phyloP scores from a whole-genome alignment of 2,113 vertebrate genomes.

The Odontophorus gujanensis region DNA sequence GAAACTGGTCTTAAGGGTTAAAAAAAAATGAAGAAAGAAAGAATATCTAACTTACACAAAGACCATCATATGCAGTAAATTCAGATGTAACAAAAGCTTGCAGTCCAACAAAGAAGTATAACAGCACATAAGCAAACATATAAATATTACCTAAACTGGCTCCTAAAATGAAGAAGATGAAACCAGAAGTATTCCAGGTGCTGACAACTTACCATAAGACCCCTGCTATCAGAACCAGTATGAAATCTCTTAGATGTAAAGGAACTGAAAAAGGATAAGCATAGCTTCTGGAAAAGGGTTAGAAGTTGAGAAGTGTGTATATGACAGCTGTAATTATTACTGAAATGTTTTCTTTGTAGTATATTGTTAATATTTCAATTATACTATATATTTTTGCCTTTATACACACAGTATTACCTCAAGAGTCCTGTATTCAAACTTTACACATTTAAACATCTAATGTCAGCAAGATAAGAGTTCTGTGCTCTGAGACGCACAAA shows the following conservation, averaged over 20 bases:
- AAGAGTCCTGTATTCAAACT: not conserved
- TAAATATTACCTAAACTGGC: not conserved
- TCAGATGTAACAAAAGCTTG: not conserved
- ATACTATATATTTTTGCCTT: not conserved
- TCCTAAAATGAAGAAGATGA: not conserved
- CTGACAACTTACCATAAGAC: not conserved
- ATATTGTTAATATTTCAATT: not conserved
- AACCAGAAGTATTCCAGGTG: not conserved
- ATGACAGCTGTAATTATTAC: not conserved
- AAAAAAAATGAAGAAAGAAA: not conserved
- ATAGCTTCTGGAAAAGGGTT: not conserved
- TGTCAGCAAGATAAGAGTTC: not conserved
- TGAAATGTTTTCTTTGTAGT: not conserved
- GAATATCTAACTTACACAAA: not conserved
- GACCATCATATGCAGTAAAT: rapidly evolving
- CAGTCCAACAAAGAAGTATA: not conserved
- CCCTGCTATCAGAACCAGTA: not conserved
- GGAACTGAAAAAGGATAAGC: not conserved
- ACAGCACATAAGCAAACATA: not conserved
- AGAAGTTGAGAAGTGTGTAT: not conserved
- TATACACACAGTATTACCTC: not conserved
- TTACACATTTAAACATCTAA: not conserved
- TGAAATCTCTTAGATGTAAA: not conserved
- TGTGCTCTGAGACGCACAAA: not conserved
- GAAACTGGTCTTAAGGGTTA: not conserved